Percentiles rank a stretch among this genome's conserved stretches.
Evolutionary conservation across 2,113 vertebrate species (phyloP).

Genomic region (Urocolius indicus): DNA sequence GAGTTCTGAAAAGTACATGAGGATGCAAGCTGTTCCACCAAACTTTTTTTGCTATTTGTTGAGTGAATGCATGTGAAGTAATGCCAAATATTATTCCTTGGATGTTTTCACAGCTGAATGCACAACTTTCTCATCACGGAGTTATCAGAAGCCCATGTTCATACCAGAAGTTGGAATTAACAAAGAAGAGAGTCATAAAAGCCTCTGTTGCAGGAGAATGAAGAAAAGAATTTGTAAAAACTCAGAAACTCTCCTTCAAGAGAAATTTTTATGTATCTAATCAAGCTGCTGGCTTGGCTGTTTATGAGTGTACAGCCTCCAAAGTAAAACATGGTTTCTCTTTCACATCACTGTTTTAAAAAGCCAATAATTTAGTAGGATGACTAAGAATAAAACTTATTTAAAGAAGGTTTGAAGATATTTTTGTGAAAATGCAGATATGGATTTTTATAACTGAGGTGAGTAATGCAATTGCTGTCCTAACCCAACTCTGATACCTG

Average conservation of each 20-base stretch:
- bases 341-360: not conserved
- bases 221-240: not conserved
- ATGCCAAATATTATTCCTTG: not conserved
- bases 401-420: not conserved
- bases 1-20: not conserved
- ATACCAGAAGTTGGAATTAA: not conserved
- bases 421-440: not conserved
- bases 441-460: not conserved
- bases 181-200: not conserved
- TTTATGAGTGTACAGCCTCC: not conserved
- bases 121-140: not conserved
- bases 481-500: not conserved
- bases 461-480: not conserved
- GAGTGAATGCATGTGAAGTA: not conserved
- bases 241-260: not conserved
- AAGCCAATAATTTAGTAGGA: not conserved
- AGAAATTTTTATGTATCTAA: not conserved
- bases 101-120: slow-evolving; percentile 13
- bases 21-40: not conserved
- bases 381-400: not conserved
- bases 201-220: not conserved
- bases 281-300: not conserved
- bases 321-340: not conserved
- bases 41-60: not conserved
- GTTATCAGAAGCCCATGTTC: slow-evolving; percentile 8